Evolutionary conservation across 2,888 invertebrate species (phyloP), one percentile per base, ranked within the genome.

Genomic region (Mycalesis mineus): DNA sequence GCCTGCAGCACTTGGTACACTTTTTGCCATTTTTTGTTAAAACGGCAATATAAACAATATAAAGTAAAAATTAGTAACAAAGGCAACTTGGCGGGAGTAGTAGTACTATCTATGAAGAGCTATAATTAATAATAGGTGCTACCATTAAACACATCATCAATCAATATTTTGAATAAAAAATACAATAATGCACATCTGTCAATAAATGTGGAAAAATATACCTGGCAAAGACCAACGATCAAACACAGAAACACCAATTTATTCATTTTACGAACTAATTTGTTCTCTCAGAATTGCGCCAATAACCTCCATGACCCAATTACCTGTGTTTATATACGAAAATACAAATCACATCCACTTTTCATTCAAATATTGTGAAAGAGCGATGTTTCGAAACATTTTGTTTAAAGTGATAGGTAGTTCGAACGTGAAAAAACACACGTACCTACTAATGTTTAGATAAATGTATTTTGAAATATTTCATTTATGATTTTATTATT

Each of bases 211-310:
- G 13, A 22, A 15, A 22, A 33, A 7, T n/a, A 28, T 62, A 73
- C 72, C 71, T 69, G 52, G 40, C 64, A 61, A 28, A 73, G 45
- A 57, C 62, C 68, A 1, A 70, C 41, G 41, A 57, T 37, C 17
- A 61, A 61, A 39, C 58, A 7, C 11, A 55, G 39, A 14, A 66
- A 11, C 37, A 66, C 14, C 7, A 62, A 11, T 28, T 61, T 64
- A 11, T 61, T 57, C 64, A 64, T 64, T 57, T 62, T 59, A 42
- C 31, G 22, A 22, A 22, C 3, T n/a, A 28, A 39, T 13, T 45
- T 52, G 31, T 53, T 58, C 61, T n/a, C n/a, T 17, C 0, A 37
- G 28, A 39, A 49, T 8, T 13, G 14, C 37, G 28, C 1, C 22
- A 49, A 49, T 39, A 37, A 39, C 8, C 22, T 37, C 13, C 7